Conservation (phyloP, 2,113 vertebrate species). For the Tyto alba region DNA sequence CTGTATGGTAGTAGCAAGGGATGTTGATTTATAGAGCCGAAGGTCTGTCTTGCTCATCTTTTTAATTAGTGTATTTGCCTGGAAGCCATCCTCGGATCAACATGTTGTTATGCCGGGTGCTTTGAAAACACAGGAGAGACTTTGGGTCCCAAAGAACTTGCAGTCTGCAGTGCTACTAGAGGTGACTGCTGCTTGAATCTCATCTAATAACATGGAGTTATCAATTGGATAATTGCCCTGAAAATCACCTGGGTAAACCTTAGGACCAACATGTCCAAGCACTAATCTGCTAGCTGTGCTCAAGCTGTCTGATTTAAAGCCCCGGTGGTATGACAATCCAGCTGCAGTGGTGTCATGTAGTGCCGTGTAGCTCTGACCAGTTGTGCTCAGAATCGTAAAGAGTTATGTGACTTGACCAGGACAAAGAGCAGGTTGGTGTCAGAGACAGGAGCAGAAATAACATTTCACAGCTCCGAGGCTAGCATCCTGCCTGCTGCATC, state of each 20-base stretch:
- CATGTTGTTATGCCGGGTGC: not conserved
- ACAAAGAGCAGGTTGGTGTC: not conserved
- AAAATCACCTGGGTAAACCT: not conserved
- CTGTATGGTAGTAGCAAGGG: not conserved
- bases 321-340: not conserved
- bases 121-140: not conserved
- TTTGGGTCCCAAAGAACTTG: not conserved
- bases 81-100: not conserved
- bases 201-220: not conserved
- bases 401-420: not conserved
- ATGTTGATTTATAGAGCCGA: not conserved
- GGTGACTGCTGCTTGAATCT: not conserved
- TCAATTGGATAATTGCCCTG: not conserved
- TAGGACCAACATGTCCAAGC: not conserved
- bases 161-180: not conserved
- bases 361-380: not conserved
- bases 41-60: not conserved
- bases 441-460: not conserved
- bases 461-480: not conserved
- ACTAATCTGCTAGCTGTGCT: not conserved
- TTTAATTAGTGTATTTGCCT: constrained; percentile 9
- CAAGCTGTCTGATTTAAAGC: not conserved
- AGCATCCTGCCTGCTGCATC: not conserved
- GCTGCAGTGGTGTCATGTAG: not conserved
- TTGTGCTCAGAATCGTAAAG: not conserved